Evolutionary conservation across 2,888 invertebrate species (phyloP), one percentile per base, ranked within the genome.

Genomic region (Mesodorylaimus sp.): DNA sequence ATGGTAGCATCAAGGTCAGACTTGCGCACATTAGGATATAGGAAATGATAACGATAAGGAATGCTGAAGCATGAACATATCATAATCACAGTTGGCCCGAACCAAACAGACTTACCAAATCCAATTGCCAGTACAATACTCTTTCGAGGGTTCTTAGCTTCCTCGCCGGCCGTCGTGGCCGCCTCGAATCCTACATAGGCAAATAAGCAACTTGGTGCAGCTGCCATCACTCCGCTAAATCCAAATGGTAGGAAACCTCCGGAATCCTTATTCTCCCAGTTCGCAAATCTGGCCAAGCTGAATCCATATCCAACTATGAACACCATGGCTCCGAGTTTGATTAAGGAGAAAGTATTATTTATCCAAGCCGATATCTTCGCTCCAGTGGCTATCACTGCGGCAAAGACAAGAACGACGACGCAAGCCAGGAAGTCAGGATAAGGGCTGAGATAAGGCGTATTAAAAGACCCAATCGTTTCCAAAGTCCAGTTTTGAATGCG

Each of bases 1-100:
- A 71, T 2, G 93, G 93, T 75, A 80, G 76, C 83, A 91, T 87
- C 77, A 95, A 79, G 0, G 93, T 93, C 50, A 93, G 68, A 0
- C 91, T 83, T 0, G 83, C 80, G 0, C 91, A 85, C 39, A 93
- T 80, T 25, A 84, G 81, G 67, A 89, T 86, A 71, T 93, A 93
- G 16, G 50, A 19, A 3, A 38, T 3, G 19, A 44, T 45, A 3
- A 48, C 50, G 23, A 50, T 48, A 24, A 48, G 16, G 51, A 52
- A 52, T 3, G n/a, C n/a, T n/a, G n/a, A n/a, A n/a, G n/a, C n/a
- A n/a, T n/a, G n/a, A n/a, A n/a, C n/a, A n/a, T n/a, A n/a, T n/a
- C n/a, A n/a, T n/a, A n/a, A n/a, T n/a, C n/a, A n/a, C n/a, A n/a
- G n/a, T n/a, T n/a, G n/a, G n/a, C n/a, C n/a, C n/a, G n/a, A n/a